These are phyloP conservation scores for Mastacembelus armatus DNA, from an alignment of 2,797 vertebrate genomes.

Conservation along the genomic window DNA sequence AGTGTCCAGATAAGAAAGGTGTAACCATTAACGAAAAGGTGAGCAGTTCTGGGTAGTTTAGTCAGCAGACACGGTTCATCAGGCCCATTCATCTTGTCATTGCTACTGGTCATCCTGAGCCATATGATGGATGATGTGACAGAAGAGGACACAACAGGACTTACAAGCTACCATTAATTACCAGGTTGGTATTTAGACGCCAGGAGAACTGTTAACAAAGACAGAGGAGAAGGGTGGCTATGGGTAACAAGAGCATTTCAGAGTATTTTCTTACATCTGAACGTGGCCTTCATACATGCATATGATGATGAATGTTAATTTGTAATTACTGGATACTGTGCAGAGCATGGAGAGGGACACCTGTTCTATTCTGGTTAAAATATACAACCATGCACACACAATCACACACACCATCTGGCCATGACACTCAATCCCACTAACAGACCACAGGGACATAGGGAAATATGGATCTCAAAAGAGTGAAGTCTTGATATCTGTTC, in stretches of 20 bases:
- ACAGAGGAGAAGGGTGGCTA: conserved; percentile 3
- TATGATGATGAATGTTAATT: conserved; percentile 52
- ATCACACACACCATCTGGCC: conserved; percentile 51
- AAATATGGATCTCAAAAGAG: conserved; percentile 46
- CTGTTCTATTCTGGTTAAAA: conserved; percentile 45
- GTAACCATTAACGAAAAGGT: conserved; percentile 41
- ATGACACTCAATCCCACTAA: conserved; percentile 52
- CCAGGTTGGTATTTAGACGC: conserved; percentile 75
- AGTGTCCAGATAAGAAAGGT: conserved; percentile 10
- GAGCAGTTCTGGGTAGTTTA: conserved; percentile 23
- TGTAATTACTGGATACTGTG: conserved; percentile 44
- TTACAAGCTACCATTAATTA: conserved; percentile 77
- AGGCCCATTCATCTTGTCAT: conserved; percentile 74
- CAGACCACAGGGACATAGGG: conserved; percentile 28
- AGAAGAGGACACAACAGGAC: conserved; percentile 71
- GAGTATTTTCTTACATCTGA: conserved; percentile 24
- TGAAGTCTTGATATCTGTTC: conserved; percentile 31
- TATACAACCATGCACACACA: conserved; percentile 13
- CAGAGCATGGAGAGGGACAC: conserved; percentile 38
- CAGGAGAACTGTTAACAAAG: conserved; percentile 54
- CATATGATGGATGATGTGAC: conserved; percentile 78
- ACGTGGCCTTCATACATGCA: conserved; percentile 40
- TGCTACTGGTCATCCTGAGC: conserved; percentile 66
- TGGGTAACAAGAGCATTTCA: conserved; percentile 35
- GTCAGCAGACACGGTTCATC: conserved; percentile 35